Conservation (phyloP, 2,888 invertebrate species). For the Sphecodes monilicornis region DNA sequence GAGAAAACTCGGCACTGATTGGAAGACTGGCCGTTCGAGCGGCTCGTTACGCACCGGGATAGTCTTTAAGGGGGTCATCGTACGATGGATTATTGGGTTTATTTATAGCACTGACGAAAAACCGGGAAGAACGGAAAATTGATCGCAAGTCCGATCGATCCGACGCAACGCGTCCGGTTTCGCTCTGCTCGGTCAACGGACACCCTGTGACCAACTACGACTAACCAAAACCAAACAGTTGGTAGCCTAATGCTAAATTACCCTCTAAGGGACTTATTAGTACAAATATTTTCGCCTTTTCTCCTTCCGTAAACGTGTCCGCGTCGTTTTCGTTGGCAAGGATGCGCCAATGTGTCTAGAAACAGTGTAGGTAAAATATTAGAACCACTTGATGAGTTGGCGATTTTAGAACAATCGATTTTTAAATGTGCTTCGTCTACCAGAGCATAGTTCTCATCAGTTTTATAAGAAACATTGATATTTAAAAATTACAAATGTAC, state of each 20-base stretch:
- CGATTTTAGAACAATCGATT: not conserved
- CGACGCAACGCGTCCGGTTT: not conserved
- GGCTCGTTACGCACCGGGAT: conserved; percentile 38
- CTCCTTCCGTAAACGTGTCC: not conserved
- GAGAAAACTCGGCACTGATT: conserved; percentile 38
- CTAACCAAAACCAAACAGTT: not conserved
- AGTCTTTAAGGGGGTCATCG: conserved; percentile 28
- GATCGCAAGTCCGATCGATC: not conserved
- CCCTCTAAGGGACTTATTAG: not conserved
- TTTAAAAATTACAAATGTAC: no score
- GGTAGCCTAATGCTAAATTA: not conserved
- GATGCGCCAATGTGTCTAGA: not conserved
- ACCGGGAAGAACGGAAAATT: conserved; percentile 25
- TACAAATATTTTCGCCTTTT: not conserved
- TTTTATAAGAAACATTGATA: no score
- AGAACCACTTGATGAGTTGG: not conserved
- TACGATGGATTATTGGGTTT: conserved; percentile 50
- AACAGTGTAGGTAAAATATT: not conserved
- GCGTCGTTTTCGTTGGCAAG: not conserved
- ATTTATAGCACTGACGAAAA: conserved; percentile 53
- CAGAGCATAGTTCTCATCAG: not conserved
- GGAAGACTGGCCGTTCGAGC: conserved; percentile 34
- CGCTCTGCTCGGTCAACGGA: not conserved
- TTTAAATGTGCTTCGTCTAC: not conserved
- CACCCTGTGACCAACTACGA: not conserved